Evolutionary conservation across 1,140 invertebrate genomes (phyloP), one percentile per base, ranked within the genome.

Genomic region (Papilio machaon): DNA sequence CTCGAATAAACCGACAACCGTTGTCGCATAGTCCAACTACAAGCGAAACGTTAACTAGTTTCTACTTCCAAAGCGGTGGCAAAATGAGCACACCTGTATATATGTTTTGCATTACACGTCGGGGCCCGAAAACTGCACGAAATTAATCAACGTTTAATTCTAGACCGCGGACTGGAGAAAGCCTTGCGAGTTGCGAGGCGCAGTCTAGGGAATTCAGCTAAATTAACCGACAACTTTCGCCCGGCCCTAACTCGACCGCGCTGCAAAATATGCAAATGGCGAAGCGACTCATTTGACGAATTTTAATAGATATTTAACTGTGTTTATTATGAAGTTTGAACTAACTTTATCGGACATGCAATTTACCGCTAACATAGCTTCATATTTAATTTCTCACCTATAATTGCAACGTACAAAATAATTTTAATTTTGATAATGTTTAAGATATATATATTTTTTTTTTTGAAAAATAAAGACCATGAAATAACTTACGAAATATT

Each of bases 111-210:
- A 75, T 87, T 86, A 82, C 81, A 81, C 67, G 54, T 80, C 47
- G 81, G 52, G 81, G 81, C 85, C 84, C 84, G 64, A 88, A 86
- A 88, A 91, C 88, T 85, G 86, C 86, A 87, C 86, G 85, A 90
- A 92, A 91, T 92, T 94, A 93, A 94, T 94, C 90, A 94, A 90
- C 91, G 91, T 94, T 93, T 93, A 94, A 93, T 93, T 93, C 88
- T 84, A 91, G 88, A 88, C 87, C 87, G 88, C 86, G 80, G 82
- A 80, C 81, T 83, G 83, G 84, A 83, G 84, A 86, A 89, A 92
- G 85, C 84, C 86, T 84, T 74, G 83, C 82, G 85, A 84, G 82
- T 84, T 74, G 82, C 83, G 85, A 84, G 82, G 83, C 86, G 91
- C 86, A 87, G 88, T 73, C 89, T 86, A 81, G 92, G 92, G 93